Percentiles rank a stretch among this genome's conserved stretches.
Evolutionary conservation across 1,140 invertebrate genomes (phyloP).

Genomic region (Saccostrea cuccullata): DNA sequence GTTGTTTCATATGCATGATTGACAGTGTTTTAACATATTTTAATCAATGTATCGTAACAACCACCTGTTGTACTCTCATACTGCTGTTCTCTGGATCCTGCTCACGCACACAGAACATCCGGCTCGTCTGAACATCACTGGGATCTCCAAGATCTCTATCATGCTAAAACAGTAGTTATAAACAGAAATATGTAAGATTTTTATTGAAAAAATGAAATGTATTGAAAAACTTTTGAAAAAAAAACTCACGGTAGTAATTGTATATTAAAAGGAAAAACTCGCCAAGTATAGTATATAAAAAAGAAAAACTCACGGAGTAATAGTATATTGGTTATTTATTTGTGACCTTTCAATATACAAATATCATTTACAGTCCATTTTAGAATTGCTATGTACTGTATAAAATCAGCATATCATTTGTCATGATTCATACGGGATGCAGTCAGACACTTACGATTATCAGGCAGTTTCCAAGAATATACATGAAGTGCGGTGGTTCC

Average conservation of each 20-base stretch:
- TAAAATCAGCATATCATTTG: neutral
- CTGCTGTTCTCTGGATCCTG: slow-evolving; percentile 45
- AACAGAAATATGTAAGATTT: neutral
- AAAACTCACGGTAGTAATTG: too few species aligned
- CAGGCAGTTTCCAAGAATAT: slow-evolving; percentile 64
- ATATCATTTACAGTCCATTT: neutral
- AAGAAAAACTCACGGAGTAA: too few species aligned
- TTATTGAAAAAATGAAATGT: too few species aligned
- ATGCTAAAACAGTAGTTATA: slow-evolving; percentile 55
- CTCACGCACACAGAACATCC: slow-evolving; percentile 64
- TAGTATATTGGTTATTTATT: too few species aligned
- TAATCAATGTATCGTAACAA: neutral
- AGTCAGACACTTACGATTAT: slow-evolving; percentile 61
- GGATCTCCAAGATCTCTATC: slow-evolving; percentile 52
- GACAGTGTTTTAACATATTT: neutral
- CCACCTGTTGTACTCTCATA: slow-evolving; percentile 60
- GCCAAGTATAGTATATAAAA: too few species aligned
- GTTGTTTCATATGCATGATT: neutral
- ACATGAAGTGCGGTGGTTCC: slow-evolving; percentile 65
- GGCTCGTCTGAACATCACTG: slow-evolving; percentile 20
- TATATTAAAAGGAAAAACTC: too few species aligned
- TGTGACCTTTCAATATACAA: too few species aligned
- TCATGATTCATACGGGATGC: neutral
- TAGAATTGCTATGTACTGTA: neutral
- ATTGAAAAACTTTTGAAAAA: too few species aligned